Conservation (phyloP, 2,113 vertebrate species). For the Sigmodon hispidus region DNA sequence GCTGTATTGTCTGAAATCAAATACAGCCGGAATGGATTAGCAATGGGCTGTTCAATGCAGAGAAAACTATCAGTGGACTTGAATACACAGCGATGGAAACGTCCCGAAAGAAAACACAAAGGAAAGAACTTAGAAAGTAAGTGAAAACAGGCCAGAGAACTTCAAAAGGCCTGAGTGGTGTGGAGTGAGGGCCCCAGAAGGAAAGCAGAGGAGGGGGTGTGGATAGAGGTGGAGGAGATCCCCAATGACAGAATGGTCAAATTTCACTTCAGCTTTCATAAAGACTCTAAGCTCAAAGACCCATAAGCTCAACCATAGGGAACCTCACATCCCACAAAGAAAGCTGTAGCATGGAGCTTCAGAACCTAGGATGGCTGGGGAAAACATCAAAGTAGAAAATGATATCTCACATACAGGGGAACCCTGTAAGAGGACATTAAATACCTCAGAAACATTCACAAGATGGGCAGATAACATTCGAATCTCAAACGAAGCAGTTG, state of each 20-base stretch:
- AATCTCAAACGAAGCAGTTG: fast-evolving
- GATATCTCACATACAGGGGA: not conserved
- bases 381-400: fast-evolving
- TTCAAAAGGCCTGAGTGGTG: too few relatives aligned
- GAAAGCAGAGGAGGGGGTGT: not conserved
- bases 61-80: not conserved
- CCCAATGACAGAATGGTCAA: not conserved
- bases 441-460: not conserved
- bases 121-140: not conserved
- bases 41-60: not conserved
- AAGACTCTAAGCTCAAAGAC: not conserved
- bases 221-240: too few relatives aligned
- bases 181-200: not conserved
- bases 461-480: fast-evolving
- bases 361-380: fast-evolving
- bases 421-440: fast-evolving
- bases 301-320: not conserved
- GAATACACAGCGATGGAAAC: not conserved
- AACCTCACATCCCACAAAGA: fast-evolving
- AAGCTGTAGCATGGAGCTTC: fast-evolving
- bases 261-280: not conserved
- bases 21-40: not conserved
- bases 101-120: not conserved
- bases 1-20: not conserved
- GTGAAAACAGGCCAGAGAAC: not conserved